Base-by-base conservation (phyloP, 2,113 vertebrate genomes). In the Corythornis cristatus region DNA sequence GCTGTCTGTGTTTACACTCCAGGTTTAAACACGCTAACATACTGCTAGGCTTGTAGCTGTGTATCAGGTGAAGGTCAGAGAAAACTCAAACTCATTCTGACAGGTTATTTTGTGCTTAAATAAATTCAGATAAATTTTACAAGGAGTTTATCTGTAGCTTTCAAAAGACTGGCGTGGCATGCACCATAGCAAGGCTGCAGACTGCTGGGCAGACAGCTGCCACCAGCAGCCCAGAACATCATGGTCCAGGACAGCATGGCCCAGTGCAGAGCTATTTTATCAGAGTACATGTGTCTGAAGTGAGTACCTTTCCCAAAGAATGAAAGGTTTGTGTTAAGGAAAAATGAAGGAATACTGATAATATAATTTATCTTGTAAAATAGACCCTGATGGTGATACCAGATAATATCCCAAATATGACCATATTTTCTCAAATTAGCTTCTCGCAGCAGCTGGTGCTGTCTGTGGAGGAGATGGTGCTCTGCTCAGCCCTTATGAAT, bases 121-220 rank as follows among this genome's bases (percentile, higher is more conserved):
- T 82, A 92, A 86, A 89, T 90, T 88, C 57, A 94, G 89, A 79
- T 89, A 91, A 83, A 82, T 86, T 5, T 8, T 33, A 61, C 35
- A 75, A n/a, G 51, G 29, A 60, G 65, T 86, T 94, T 87, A 85
- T 83, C 66, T 81, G 68, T 33, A 83, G 65, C 68, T 94, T 89
- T 93, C 67, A 58, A 74, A 88, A 82, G 62, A 42, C 50, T 83
- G 78, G 77, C 6, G 4, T 33, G 78, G 77, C 8, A 5, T n/a
- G 45, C 29, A 45, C 43, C 45, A 25, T 4, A 40, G 35, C 78
- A 84, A 90, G 48, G 60, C 40, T 93, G 35, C 42, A 77, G 79
- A 54, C 58, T 80, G 66, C 45, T 0, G 0, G 37, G 42, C 3
- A 4, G 56, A 14, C 12, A 51, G 46, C 50, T 45, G 18, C 45